Base-by-base conservation (phyloP, 1,140 invertebrate species). In the Thaumetopoea pityocampa region DNA sequence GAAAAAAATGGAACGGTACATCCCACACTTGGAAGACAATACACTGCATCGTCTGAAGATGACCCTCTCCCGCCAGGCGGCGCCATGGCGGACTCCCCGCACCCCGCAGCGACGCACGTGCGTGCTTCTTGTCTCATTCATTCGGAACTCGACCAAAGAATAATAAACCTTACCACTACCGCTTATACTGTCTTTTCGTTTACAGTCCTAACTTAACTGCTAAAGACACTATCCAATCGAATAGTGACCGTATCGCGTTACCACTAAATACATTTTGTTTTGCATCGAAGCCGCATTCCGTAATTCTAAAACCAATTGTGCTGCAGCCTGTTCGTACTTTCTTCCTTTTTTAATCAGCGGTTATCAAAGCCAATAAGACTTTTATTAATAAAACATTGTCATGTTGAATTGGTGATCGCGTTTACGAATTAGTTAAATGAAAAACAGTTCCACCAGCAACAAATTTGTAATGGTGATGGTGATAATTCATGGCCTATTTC, bases 331-430 rank as follows among this genome's bases (percentile, higher is more conserved):
- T 74, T 73, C 80, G 76, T 80, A 80, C 78, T 80, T 78, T 83
- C 68, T 69, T 77, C 71, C 76, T 77, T 79, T 70, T 81, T 77
- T 76, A 64, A 80, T 83, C 78, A 76, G 73, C 73, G 68, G 67
- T 74, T 77, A 71, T 69, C 65, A 64, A 67, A 50, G 57, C 53
- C 44, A 52, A 24, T 65, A 63, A 55, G 45, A 66, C 70, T 70
- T 67, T 67, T 67, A 70, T 70, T 64, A 62, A 65, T 32, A n/a
- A n/a, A n/a, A n/a, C n/a, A 41, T 32, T 41, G 38, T 20, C 26
- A 22, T 29, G 28, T 40, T 19, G 22, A 40, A 40, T 40, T 40
- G 29, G 12, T 28, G 17, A 40, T 29, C 24, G 26, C n/a, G 20
- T n/a, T n/a, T n/a, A n/a, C n/a, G n/a, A n/a, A n/a, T n/a, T n/a